These are phyloP conservation scores for Aurelia aurita DNA, from an alignment of 30 jellyfish, hydroid and myxozoan genomes.

Conservation along the genomic window DNA sequence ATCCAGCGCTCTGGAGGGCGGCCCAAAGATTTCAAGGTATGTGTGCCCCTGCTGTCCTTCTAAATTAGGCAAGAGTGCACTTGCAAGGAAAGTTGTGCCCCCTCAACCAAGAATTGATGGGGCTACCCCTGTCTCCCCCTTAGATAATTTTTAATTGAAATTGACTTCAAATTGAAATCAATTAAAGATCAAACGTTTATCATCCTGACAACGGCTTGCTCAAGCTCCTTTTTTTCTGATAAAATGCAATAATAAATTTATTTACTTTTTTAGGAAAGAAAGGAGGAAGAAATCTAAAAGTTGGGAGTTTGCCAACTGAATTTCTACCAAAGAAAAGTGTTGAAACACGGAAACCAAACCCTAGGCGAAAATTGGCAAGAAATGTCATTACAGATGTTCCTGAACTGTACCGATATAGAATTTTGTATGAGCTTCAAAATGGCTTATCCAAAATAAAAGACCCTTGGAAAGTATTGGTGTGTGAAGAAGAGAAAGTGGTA, in stretches of 20 bases:
- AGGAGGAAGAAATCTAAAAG: conserved; percentile 39
- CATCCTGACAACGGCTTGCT: background rate
- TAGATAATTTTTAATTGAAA: background rate
- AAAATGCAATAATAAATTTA: background rate
- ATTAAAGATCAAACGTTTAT: too few relatives aligned
- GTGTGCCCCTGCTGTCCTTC: background rate
- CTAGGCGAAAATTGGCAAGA: conserved; percentile 53
- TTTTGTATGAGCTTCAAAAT: conserved; percentile 48
- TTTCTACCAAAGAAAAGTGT: conserved; percentile 59
- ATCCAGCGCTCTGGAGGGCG: too few relatives aligned
- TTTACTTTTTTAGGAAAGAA: conserved; percentile 37
- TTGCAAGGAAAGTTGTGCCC: background rate
- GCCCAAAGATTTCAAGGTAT: background rate
- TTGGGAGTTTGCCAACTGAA: conserved; percentile 67
- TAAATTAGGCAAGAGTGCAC: too few relatives aligned
- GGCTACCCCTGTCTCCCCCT: background rate
- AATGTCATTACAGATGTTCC: conserved; percentile 15
- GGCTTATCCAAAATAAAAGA: conserved; percentile 35
- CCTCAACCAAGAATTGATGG: background rate
- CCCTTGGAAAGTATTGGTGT: conserved; percentile 56
- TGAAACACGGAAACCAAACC: conserved; percentile 34
- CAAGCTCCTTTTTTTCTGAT: background rate
- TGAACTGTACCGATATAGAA: conserved; percentile 53
- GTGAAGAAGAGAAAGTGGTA: conserved; percentile 15
- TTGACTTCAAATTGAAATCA: background rate